Evolutionary conservation across 2,888 invertebrate species (phyloP), one percentile per base, ranked within the genome.

Genomic region (Scaptomyza polygonia): DNA sequence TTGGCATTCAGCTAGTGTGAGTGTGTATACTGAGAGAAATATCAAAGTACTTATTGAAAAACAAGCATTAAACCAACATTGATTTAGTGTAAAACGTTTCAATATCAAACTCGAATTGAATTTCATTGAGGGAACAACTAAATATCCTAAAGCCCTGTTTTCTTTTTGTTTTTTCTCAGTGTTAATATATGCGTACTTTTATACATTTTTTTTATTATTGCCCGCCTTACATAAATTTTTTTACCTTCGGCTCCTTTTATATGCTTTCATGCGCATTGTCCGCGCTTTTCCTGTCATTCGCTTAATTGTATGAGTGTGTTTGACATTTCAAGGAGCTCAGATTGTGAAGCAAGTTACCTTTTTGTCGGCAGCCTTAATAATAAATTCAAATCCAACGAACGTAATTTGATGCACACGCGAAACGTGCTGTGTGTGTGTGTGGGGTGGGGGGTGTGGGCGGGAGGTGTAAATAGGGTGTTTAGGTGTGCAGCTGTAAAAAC

Each of bases 311-410:
- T 65, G 64, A 43, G 61, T 64, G 39, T 65, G 61, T 59, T 55
- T 65, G 67, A 57, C 73, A 76, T 86, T 86, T 80, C 55, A 70
- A 81, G 75, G 67, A 69, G 71, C 72, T 81, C 61, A 71, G 76
- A 67, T 54, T 67, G 67, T 59, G 71, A 63, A 74, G 74, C 72
- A 65, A 72, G 79, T 69, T 84, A 81, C 79, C 79, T 71, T 78
- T 81, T 72, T 77, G 69, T 85, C 67, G 85, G 63, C 78, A 61
- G 77, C 54, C 77, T 66, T 72, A 81, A 84, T 81, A 86, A 81
- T 72, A 81, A 87, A 82, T 85, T 83, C 76, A 83, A 83, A 83
- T 83, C 82, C 88, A 82, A 82, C 86, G 88, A 88, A 87, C 85
- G 79, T 87, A 85, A 83, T 83, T 82, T 87, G 77, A 86, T 79